Conservation (phyloP, 2,113 vertebrate genomes). For the Embiotoca jacksoni region DNA sequence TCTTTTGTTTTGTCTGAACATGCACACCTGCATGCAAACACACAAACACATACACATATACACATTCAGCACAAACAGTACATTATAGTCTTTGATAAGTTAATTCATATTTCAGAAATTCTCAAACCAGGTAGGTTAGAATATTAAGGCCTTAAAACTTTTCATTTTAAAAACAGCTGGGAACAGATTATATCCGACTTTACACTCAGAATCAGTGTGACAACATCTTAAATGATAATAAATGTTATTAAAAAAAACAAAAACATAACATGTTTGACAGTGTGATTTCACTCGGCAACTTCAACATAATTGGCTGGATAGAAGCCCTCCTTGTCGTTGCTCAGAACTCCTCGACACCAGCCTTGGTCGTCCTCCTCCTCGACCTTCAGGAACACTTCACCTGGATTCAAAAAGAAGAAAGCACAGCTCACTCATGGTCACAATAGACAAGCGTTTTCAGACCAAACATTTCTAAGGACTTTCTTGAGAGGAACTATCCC, state of each 20-base stretch:
- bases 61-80: conserved; percentile 33
- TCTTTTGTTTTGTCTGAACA: conserved; percentile 7
- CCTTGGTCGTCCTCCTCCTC: conserved; percentile 91
- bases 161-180: conserved; percentile 22
- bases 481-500: no score
- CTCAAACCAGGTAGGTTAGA: conserved; percentile 47
- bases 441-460: no score
- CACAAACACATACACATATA: conserved; percentile 16
- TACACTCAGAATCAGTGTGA: conserved; percentile 25
- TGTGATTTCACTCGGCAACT: conserved; percentile 69
- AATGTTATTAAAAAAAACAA: conserved; percentile 31
- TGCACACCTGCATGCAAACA: conserved; percentile 52
- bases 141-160: conserved; percentile 45
- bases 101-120: conserved; percentile 47
- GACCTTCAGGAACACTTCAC: conserved; percentile 87
- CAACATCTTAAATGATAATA: conserved; percentile 29
- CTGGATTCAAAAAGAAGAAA: conserved; percentile 56
- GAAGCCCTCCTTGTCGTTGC: conserved; percentile 85
- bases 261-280: conserved; percentile 18
- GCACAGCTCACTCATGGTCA: not conserved
- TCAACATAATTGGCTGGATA: conserved; percentile 89
- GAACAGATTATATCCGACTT: conserved; percentile 27
- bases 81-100: conserved; percentile 48
- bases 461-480: no score
- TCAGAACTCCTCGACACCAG: conserved; percentile 88